Evolutionary conservation across 2,888 invertebrate species (phyloP).

Genomic region (Enchytraeus crypticus): DNA sequence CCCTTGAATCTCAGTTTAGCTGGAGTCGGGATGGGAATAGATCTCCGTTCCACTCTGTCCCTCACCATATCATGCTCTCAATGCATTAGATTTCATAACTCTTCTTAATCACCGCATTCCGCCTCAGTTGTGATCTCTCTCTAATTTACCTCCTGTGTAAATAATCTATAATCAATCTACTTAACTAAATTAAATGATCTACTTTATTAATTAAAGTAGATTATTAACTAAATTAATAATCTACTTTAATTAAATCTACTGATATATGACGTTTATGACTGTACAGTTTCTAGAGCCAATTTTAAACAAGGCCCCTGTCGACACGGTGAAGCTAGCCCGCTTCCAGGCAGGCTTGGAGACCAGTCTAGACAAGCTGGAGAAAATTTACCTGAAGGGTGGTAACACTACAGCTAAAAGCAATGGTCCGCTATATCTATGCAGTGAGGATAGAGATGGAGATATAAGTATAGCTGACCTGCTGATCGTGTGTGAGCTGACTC

Average conservation of each 20-base stretch:
- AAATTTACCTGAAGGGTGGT: conserved; percentile 36
- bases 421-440: conserved; percentile 33
- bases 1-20: no score
- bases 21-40: no score
- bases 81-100: neutral
- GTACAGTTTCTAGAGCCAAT: conserved; percentile 36
- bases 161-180: no score
- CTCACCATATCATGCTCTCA: neutral
- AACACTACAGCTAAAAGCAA: no score
- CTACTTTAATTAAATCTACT: neutral
- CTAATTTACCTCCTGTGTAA: no score
- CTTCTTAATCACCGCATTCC: neutral
- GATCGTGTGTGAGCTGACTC: conserved; percentile 40
- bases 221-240: neutral
- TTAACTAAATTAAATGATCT: no score
- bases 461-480: conserved; percentile 42
- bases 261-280: neutral
- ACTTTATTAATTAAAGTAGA: no score
- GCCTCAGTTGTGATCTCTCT: no score
- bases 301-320: conserved; percentile 30
- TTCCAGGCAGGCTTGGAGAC: conserved; percentile 23
- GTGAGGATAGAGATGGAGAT: conserved; percentile 34
- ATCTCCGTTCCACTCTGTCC: no score
- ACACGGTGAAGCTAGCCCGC: conserved; percentile 31
- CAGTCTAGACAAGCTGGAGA: conserved; percentile 28